Percentiles rank a stretch among this genome's conserved stretches.
Evolutionary conservation across 1,140 invertebrate species (phyloP).

Genomic region (Zaprionus camerounensis): DNA sequence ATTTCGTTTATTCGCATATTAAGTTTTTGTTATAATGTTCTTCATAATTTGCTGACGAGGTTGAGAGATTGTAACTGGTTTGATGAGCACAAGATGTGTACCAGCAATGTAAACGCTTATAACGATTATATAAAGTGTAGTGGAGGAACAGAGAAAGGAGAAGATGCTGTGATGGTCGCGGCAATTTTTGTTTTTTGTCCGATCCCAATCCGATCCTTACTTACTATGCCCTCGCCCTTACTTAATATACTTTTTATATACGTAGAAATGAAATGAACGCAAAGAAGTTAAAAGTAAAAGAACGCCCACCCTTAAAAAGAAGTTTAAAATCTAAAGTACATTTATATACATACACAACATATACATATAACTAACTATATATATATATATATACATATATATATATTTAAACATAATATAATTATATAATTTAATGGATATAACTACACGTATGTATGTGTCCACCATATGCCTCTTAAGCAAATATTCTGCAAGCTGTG

Average conservation of each 20-base stretch:
- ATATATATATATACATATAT: slow-evolving; percentile 8
- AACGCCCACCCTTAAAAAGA: slow-evolving; percentile 65
- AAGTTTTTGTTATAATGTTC: slow-evolving; percentile 70
- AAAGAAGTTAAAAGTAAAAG: slow-evolving; percentile 36
- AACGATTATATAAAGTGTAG: slow-evolving; percentile 12
- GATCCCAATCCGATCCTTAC: slow-evolving; percentile 7
- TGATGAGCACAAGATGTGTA: not conserved
- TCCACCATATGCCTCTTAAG: slow-evolving; percentile 35
- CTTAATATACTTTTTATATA: slow-evolving; percentile 29
- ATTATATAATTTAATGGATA: slow-evolving; percentile 15
- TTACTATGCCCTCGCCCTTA: slow-evolving; percentile 1
- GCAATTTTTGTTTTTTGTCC: slow-evolving; percentile 15
- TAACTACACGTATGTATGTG: slow-evolving; percentile 14
- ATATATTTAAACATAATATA: slow-evolving; percentile 39
- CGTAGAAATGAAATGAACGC: slow-evolving; percentile 37
- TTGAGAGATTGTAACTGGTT: slow-evolving; percentile 4
- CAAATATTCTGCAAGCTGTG: slow-evolving; percentile 45
- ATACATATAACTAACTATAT: slow-evolving; percentile 27
- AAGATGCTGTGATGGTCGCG: not conserved
- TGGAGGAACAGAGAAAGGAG: not conserved
- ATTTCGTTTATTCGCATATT: slow-evolving; percentile 37
- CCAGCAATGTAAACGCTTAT: slow-evolving; percentile 31
- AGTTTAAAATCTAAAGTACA: slow-evolving; percentile 52
- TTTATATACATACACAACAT: slow-evolving; percentile 41
- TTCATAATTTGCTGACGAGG: slow-evolving; percentile 29